Percentiles rank a stretch among this genome's conserved stretches.
These are phyloP conservation scores for Whitmania pigra DNA, from an alignment of 1,140 invertebrate genomes.

Conservation along the genomic window DNA sequence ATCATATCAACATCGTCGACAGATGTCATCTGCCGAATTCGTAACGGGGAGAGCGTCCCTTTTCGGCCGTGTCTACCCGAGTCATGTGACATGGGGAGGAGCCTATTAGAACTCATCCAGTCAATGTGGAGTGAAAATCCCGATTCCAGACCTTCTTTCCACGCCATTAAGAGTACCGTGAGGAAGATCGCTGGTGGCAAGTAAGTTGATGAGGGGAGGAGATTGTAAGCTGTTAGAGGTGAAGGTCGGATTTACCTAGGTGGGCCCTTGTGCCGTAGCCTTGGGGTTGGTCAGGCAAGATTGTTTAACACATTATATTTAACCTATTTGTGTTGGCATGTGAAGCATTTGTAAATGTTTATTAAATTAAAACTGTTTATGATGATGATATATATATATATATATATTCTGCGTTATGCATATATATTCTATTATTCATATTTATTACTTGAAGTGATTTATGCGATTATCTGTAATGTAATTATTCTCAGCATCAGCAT, in stretches of 20 bases:
- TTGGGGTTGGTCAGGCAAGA: not conserved
- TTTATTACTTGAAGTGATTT: no score
- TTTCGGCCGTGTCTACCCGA: conserved; percentile 17
- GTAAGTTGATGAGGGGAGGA: conserved; percentile 8
- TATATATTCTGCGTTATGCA: no score
- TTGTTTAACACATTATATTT: not conserved
- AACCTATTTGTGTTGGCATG: not conserved
- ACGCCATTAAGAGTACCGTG: conserved; percentile 34
- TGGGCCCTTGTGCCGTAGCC: no score
- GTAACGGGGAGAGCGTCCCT: conserved; percentile 23
- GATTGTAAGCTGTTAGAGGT: not conserved
- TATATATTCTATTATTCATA: no score
- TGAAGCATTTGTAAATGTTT: not conserved
- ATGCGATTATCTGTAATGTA: not conserved
- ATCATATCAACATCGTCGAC: not conserved
- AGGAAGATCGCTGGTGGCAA: conserved; percentile 28
- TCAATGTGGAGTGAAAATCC: conserved; percentile 25
- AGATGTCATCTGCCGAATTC: conserved; percentile 23
- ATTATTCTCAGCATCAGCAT: conserved; percentile 50
- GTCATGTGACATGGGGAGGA: conserved; percentile 16
- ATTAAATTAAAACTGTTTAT: no score
- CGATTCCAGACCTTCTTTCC: conserved; percentile 27
- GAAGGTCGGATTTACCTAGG: no score
- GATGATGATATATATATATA: no score
- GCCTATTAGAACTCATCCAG: conserved; percentile 23